Evolutionary conservation across 2,113 vertebrate genomes (phyloP), one percentile per base, ranked within the genome.

Genomic region (Muntiacus muntjak): DNA sequence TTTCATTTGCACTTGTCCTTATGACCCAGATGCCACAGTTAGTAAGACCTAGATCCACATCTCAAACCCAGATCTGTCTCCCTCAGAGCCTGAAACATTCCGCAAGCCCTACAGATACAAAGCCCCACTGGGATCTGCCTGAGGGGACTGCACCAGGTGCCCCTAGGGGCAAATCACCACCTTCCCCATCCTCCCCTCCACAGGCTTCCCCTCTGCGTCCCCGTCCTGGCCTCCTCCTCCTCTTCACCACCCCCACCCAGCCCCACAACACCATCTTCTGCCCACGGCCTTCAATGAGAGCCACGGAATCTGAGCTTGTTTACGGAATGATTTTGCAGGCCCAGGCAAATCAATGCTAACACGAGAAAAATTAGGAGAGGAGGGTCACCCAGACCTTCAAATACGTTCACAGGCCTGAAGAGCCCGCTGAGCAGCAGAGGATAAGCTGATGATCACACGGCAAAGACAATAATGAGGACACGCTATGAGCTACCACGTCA

Each of bases 401-500:
- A 30, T 30, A 30, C 13, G 1, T 62, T 62, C 92, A 33, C 17
- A 58, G 84, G 17, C 64, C 52, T 5, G 9, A 74, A 16, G 21
- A 76, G 52, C 40, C 8, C 13, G 33, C 83, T 36, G 16, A 52
- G 33, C 10, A 54, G 71, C 55, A 43, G 71, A 40, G n/a, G 43
- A 16, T 62, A 52, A 60, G 13, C 67, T 47, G 9, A 30, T 78
- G 55, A n/a, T 14, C 28, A 54, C 25, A 23, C 11, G 1, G n/a
- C 11, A 36, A 36, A 28, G 36, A 50, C 43, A 40, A 5, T 55
- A n/a, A 26, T 7, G 17, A 74, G 0, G 11, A 19, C 16, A 60
- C 7, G 23, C 4, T 36, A 30, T 14, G 13, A 50, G 76, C 83
- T 76, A 40, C 11, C 64, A 87, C 13, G 45, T 86, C 40, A 15